These are phyloP conservation scores for Xenops minutus DNA, from an alignment of 2,797 vertebrate genomes.

Conservation along the genomic window DNA sequence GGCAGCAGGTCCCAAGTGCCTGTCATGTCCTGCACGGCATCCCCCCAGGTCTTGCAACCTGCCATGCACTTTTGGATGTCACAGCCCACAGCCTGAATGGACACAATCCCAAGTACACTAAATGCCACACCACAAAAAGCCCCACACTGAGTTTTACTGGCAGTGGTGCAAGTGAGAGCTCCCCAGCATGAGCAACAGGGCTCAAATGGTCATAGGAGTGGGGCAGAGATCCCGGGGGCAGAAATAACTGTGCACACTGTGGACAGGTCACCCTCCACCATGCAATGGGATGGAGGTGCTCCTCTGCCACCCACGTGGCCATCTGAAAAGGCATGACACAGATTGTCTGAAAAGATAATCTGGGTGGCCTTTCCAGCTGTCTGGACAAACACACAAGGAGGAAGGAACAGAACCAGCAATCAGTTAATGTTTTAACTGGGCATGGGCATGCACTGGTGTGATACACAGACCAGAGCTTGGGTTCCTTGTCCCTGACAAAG, in stretches of 20 bases:
- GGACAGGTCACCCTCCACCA: background rate
- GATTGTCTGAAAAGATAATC: background rate
- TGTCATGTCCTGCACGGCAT: accelerated
- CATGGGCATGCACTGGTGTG: background rate
- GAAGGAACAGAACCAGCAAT: background rate
- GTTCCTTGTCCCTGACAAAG: background rate
- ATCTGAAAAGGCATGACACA: background rate
- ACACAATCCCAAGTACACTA: background rate
- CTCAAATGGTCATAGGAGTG: background rate
- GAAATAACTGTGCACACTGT: background rate
- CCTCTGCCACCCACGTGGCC: background rate
- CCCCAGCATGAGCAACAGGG: background rate
- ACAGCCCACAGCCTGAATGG: background rate
- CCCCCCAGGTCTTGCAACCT: background rate
- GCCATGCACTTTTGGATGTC: accelerated
- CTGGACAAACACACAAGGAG: background rate
- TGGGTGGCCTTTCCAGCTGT: background rate
- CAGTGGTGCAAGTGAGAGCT: accelerated
- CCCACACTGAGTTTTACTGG: accelerated
- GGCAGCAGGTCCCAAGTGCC: accelerated
- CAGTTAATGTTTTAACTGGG: background rate
- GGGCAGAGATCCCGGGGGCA: background rate
- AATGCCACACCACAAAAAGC: background rate
- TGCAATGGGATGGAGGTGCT: accelerated
- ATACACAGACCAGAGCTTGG: background rate